phyloP scores from a whole-genome alignment of 2,113 vertebrate species.

The Alexandromys fortis region DNA sequence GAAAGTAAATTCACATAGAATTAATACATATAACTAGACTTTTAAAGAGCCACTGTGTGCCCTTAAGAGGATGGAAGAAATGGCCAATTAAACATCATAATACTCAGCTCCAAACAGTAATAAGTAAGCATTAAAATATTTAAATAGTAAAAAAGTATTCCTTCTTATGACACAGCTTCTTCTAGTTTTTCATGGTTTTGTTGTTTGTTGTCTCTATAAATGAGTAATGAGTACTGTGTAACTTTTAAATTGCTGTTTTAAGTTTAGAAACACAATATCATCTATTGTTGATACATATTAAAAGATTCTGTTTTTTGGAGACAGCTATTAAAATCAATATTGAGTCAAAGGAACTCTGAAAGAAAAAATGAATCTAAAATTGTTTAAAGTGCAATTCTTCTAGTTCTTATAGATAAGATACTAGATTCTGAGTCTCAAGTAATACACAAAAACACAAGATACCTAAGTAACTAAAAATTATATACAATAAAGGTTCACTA shows the following conservation, averaged over 20 bases:
- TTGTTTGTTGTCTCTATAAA: not conserved
- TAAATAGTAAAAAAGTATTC: not conserved
- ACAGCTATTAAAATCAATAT: not conserved
- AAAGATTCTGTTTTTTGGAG: not conserved
- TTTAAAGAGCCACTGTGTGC: not conserved
- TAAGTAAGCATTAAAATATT: constrained; percentile 13
- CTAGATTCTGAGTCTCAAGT: not conserved
- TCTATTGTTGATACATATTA: not conserved
- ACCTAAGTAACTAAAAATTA: not conserved
- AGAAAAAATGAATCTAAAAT: not conserved
- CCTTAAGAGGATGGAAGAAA: not conserved
- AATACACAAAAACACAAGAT: not conserved
- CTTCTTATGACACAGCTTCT: not conserved
- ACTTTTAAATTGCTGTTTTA: not conserved
- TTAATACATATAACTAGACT: not conserved
- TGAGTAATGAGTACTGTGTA: not conserved
- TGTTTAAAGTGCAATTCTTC: not conserved
- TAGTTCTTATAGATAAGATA: not conserved
- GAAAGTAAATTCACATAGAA: not conserved
- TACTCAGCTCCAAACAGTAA: not conserved
- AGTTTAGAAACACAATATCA: not conserved
- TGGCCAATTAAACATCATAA: not conserved
- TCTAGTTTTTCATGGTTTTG: not conserved
- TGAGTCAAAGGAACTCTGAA: not conserved
- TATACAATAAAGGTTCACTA: not conserved